Evolutionary conservation across 2,113 vertebrate genomes (phyloP).

Genomic region (Heteronetta atricapilla): DNA sequence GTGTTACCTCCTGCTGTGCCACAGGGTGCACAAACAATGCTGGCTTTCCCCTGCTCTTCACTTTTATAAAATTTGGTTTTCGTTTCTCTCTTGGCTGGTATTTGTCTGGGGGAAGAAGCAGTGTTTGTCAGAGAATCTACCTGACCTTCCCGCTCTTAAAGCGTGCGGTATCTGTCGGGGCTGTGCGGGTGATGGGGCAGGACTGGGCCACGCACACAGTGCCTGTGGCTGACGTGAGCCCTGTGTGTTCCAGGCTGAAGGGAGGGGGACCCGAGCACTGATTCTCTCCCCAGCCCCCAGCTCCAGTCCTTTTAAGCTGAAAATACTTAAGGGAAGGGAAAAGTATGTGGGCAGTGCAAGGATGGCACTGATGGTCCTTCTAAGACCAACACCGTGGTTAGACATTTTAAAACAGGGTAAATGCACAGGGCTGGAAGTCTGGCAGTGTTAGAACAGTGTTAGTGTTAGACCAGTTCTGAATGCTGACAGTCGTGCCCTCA

Average conservation of each 20-base stretch:
- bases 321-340: not conserved
- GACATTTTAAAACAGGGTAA: not conserved
- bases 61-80: not conserved
- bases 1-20: not conserved
- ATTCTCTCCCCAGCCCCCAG: not conserved
- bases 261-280: not conserved
- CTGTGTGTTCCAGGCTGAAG: not conserved
- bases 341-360: not conserved
- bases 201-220: rapidly evolving
- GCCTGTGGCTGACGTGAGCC: not conserved
- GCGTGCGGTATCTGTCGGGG: not conserved
- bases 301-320: not conserved
- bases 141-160: not conserved
- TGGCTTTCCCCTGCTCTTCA: not conserved
- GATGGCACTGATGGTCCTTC: not conserved
- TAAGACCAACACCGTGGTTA: not conserved
- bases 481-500: not conserved
- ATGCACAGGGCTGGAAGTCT: not conserved
- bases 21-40: not conserved
- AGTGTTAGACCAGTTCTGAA: not conserved
- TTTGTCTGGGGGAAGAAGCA: not conserved
- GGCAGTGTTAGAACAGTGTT: not conserved
- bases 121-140: not conserved
- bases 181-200: not conserved
- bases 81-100: not conserved